Evolutionary conservation across 1,140 invertebrate species (phyloP).

Genomic region (Magallana angulata): DNA sequence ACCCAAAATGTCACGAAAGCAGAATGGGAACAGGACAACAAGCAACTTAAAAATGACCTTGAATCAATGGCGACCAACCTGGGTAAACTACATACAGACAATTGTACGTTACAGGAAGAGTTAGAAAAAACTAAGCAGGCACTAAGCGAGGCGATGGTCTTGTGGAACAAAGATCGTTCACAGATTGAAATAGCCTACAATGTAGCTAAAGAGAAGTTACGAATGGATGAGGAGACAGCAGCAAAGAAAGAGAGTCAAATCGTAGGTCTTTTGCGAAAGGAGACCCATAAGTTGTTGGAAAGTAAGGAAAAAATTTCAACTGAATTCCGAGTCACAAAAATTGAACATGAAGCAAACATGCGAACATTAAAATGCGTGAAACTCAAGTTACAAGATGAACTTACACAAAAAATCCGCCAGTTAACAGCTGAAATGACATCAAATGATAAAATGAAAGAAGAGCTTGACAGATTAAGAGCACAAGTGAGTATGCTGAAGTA

Average conservation of each 20-base stretch:
- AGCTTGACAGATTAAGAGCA: slow-evolving; percentile 62
- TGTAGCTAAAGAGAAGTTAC: slow-evolving; percentile 68
- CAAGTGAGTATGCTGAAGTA: slow-evolving; percentile 60
- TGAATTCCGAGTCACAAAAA: slow-evolving; percentile 61
- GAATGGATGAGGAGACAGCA: slow-evolving; percentile 63
- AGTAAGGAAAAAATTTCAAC: slow-evolving; percentile 69
- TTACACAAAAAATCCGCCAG: slow-evolving; percentile 67
- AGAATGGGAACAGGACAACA: slow-evolving; percentile 68
- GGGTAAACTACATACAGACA: slow-evolving; percentile 64
- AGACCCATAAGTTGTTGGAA: slow-evolving; percentile 65
- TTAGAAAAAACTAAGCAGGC: slow-evolving; percentile 69
- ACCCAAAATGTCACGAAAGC: slow-evolving; percentile 56
- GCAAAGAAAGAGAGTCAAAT: slow-evolving; percentile 63
- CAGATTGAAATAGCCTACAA: slow-evolving; percentile 64
- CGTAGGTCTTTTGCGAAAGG: slow-evolving; percentile 63
- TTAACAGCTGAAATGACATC: slow-evolving; percentile 67
- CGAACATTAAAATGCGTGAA: slow-evolving; percentile 63
- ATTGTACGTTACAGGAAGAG: slow-evolving; percentile 58
- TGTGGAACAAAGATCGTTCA: slow-evolving; percentile 69
- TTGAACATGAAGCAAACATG: slow-evolving; percentile 64
- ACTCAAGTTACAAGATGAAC: slow-evolving; percentile 65
- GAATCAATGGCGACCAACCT: slow-evolving; percentile 64
- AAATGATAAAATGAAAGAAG: slow-evolving; percentile 66
- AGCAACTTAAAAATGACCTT: slow-evolving; percentile 62
- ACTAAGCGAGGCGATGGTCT: slow-evolving; percentile 69